phyloP scores from a whole-genome alignment of 2,888 invertebrate genomes.

The Synergus itoensis region DNA sequence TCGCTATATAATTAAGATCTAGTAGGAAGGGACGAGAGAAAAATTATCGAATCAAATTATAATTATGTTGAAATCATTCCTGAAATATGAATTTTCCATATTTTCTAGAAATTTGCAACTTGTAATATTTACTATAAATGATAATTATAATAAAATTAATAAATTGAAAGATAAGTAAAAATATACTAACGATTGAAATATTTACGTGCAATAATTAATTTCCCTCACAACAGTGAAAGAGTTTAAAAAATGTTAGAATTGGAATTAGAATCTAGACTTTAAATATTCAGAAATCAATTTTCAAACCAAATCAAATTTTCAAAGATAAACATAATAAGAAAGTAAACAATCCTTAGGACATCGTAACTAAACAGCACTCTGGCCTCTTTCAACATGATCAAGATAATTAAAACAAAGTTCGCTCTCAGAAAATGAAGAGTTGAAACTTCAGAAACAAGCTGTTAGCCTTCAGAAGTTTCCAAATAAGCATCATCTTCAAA shows the following conservation, averaged over 20 bases:
- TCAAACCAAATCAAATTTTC: background rate
- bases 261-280: background rate
- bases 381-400: background rate
- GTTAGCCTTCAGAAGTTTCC: background rate
- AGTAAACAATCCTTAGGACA: background rate
- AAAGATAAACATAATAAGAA: background rate
- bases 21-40: background rate
- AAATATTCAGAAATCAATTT: background rate
- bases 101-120: no score
- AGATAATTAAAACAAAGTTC: slow-evolving; percentile 24
- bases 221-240: background rate
- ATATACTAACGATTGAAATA: no score
- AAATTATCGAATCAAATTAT: background rate
- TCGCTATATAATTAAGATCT: background rate
- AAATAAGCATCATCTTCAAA: background rate
- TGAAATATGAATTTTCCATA: background rate
- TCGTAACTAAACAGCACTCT: background rate
- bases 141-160: no score
- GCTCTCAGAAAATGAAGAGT: background rate
- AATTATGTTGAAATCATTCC: background rate
- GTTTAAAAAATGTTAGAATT: background rate
- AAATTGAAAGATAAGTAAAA: no score
- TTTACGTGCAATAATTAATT: background rate
- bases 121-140: no score
- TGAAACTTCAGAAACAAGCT: slow-evolving; percentile 14